Base-by-base conservation (phyloP, 2,888 invertebrate genomes). In the Drosophila crucigera region DNA sequence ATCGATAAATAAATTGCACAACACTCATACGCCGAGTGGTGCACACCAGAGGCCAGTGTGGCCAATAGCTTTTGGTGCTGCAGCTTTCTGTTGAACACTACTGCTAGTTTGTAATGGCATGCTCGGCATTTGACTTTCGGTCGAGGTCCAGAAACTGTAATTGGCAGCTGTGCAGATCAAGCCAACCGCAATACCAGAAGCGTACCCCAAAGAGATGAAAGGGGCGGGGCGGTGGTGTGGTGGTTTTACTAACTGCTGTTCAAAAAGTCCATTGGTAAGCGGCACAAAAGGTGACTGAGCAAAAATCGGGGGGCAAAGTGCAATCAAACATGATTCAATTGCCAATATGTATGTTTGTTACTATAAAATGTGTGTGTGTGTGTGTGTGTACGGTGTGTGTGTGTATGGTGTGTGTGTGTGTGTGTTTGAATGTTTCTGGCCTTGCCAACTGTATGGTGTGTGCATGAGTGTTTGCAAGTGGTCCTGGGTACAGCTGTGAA, bases 291-390 rank as follows among this genome's bases (percentile, higher is more conserved):
- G 60, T 72, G 72, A 31, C 43, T 16, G n/a, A 53, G 54, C 25
- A 14, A 39, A 25, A 43, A 22, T 9, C 5, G n/a, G 16, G 14
- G 10, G 43, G 33, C 33, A 49, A 16, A 59, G 41, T 52, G 64
- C 63, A 76, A 56, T 43, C 59, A 67, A 88, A 78, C 85, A 76
- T 85, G 90, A 88, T 90, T 90, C 85, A 90, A 90, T 90, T 85
- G 90, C 83, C 90, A 85, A 68, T 63, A 72, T 55, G 56, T 71
- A 68, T 80, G 78, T 72, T 75, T 67, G 66, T 68, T 76, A 43
- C 69, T 35, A 71, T 80, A 67, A 75, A 70, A 71, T 60, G 54
- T 59, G 19, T 52, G 11, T 49, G 11, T 41, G 25, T 52, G 37
- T 30, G 28, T 47, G 22, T n/a, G 25, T 61, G 33, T n/a, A n/a